Percentiles rank a stretch among this genome's conserved stretches.
Conservation (phyloP, 2,797 vertebrate species). For the Chiloscyllium punctatum region DNA sequence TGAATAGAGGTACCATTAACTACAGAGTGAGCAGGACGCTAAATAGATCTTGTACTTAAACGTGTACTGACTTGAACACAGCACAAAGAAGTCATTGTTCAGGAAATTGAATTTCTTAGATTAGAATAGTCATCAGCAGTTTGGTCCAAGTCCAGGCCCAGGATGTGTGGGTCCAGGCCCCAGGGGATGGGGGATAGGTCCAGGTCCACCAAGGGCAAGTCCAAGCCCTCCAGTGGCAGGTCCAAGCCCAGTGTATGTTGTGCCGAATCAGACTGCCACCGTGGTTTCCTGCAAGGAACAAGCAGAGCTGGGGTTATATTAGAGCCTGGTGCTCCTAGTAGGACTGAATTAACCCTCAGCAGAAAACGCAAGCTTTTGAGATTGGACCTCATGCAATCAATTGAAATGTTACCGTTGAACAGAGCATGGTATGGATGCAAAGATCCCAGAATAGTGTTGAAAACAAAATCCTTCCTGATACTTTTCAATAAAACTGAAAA, state of each 20-base stretch:
- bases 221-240: background rate
- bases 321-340: slow-evolving; percentile 43
- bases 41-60: background rate
- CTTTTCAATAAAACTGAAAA: background rate
- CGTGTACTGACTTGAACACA: background rate
- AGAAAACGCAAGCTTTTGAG: background rate
- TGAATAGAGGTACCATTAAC: background rate
- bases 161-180: background rate
- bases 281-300: background rate
- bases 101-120: background rate
- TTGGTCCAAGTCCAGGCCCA: background rate
- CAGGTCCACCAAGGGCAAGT: background rate
- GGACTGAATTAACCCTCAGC: background rate
- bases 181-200: background rate
- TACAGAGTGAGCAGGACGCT: background rate
- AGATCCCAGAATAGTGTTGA: background rate
- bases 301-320: slow-evolving; percentile 33
- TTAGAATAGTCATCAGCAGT: background rate
- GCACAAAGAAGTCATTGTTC: background rate
- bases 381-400: background rate
- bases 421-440: background rate
- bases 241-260: background rate
- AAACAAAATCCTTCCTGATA: background rate
- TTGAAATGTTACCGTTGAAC: background rate
- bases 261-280: background rate